Percentiles rank a stretch among this genome's conserved stretches.
Evolutionary conservation across 2,113 vertebrate genomes (phyloP).

Genomic region (Aldabrachelys gigantea): DNA sequence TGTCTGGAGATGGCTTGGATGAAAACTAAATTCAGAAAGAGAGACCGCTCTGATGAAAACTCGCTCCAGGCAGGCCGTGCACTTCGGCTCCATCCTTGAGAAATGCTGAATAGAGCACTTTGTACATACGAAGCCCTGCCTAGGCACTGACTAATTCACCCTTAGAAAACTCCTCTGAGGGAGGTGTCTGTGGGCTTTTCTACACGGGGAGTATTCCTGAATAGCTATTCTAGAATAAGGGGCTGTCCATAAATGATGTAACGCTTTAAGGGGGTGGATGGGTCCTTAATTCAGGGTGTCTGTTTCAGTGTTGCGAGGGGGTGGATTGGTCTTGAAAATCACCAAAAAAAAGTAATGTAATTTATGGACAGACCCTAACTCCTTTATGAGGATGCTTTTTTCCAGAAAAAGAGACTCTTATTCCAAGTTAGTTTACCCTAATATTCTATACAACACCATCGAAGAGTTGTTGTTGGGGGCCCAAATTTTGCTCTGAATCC

Average conservation of each 20-base stretch:
- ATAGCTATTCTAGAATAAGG: not conserved
- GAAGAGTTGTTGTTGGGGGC: not conserved
- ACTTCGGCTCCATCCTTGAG: not conserved
- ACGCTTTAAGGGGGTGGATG: not conserved
- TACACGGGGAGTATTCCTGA: not conserved
- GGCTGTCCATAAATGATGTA: not conserved
- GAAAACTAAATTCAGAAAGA: too few species aligned
- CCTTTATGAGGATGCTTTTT: not conserved
- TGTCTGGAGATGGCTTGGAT: rapidly evolving
- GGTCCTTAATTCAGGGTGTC: not conserved
- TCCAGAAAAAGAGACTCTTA: not conserved
- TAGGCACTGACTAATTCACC: not conserved
- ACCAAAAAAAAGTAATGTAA: not conserved
- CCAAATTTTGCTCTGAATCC: not conserved
- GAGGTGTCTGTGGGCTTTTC: not conserved
- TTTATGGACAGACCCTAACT: not conserved
- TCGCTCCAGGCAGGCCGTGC: rapidly evolving
- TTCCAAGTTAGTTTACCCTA: not conserved
- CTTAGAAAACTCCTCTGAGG: not conserved
- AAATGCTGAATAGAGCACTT: rapidly evolving
- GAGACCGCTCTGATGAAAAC: rapidly evolving
- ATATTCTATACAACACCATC: not conserved
- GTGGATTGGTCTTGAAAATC: not conserved
- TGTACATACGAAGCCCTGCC: not conserved
- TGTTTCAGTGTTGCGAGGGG: not conserved